Evolutionary conservation across 2,113 vertebrate genomes (phyloP).

Genomic region (Chloebia gouldiae): DNA sequence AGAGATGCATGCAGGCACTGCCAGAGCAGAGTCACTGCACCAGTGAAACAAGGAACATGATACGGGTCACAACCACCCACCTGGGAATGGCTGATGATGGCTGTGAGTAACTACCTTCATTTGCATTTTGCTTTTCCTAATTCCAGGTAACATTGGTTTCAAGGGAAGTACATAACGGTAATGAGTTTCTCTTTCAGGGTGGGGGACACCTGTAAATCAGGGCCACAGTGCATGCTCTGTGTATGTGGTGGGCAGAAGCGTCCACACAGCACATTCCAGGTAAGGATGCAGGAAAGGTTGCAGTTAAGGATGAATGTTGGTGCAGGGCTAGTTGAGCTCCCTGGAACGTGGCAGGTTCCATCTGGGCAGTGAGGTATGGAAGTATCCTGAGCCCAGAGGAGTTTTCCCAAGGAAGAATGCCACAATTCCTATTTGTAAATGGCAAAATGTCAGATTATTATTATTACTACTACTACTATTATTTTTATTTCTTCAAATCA

Average conservation of each 20-base stretch:
- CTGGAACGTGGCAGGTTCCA: background rate
- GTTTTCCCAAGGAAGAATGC: background rate
- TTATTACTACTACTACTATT: rapidly evolving
- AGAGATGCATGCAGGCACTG: background rate
- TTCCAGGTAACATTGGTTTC: background rate
- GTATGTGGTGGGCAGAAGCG: background rate
- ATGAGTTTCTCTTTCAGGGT: background rate
- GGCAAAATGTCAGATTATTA: background rate
- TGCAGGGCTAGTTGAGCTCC: background rate
- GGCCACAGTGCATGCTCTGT: background rate
- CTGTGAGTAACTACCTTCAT: background rate
- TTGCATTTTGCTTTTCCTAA: background rate
- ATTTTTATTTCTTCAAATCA: background rate
- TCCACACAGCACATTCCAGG: background rate
- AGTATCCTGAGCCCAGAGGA: background rate
- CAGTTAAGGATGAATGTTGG: rapidly evolving
- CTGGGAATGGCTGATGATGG: background rate
- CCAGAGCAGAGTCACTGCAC: background rate
- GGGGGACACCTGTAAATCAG: background rate
- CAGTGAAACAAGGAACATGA: rapidly evolving
- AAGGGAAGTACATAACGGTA: background rate
- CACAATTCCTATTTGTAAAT: background rate
- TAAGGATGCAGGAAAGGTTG: too few relatives aligned
- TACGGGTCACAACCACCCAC: background rate
- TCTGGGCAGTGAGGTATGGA: background rate